Base-by-base conservation (phyloP, 2,797 vertebrate species). In the Premnoplex brunnescens region DNA sequence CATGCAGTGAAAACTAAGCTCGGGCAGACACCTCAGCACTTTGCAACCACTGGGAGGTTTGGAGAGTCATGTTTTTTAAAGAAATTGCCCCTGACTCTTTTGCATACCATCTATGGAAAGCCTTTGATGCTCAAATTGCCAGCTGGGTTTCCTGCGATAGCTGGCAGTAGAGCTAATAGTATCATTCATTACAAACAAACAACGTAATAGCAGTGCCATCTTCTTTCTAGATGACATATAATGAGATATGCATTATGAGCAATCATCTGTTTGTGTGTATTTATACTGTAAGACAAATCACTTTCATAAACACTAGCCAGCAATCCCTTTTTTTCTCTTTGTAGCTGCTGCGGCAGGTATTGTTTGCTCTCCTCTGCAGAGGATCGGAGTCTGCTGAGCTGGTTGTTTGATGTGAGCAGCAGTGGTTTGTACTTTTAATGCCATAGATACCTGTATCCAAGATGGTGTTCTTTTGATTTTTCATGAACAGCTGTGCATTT, bases 201-300 rank as follows among this genome's bases (percentile, higher is more conserved):
- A 91, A 44, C 0, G 0, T 77, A 88, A 71, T 83, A 94, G 94
- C 64, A 74, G 41, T 44, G 69, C 68, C 58, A 41, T 92, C 82
- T 75, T 82, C 78, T 80, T 72, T 83, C 4, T 2, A 89, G 85
- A 89, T 95, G 93, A 41, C 85, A 77, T 85, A 54, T 77, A 94
- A 94, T 89, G 68, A 95, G 89, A 83, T 63, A 64, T 67, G 60
- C 85, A 88, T 94, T 92, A 95, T 43, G 12, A 96, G 73, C 60
- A 80, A 92, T 96, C 94, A 89, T 89, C 72, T 88, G 9, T 67
- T 82, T 93, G 58, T 75, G 59, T 87, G 48, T 92, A 67, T 91
- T 96, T 93, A 85, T 77, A 54, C 69, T 51, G 60, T 60, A 91
- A 91, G 64, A 77, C 52, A 85, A 93, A 95, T 88, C 52, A 56